Percentiles rank a stretch among this genome's conserved stretches.
phyloP scores from a whole-genome alignment of 2,797 vertebrate species.

The Tapirus indicus region DNA sequence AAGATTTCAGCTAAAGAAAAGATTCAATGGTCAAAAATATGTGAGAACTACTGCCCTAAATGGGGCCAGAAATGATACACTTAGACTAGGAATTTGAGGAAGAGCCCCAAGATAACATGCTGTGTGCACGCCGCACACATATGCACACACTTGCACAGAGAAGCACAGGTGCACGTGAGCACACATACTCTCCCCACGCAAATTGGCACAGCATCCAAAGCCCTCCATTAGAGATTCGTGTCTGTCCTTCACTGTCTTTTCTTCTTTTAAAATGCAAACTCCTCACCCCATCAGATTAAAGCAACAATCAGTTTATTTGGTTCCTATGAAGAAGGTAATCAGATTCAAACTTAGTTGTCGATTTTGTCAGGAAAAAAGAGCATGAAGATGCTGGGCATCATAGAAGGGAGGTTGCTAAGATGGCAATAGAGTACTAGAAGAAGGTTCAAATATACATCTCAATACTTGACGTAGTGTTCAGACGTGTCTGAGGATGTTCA shows the following conservation, averaged over 20 bases:
- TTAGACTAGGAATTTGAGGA: not conserved
- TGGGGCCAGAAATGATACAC: not conserved
- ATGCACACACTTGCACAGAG: not conserved
- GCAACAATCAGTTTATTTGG: not conserved
- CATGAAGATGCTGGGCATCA: not conserved
- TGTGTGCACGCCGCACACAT: too few species aligned
- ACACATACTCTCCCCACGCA: too few species aligned
- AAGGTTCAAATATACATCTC: not conserved
- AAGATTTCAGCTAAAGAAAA: not conserved
- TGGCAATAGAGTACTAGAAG: accelerated
- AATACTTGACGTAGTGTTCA: accelerated
- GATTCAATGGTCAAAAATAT: not conserved
- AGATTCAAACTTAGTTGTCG: not conserved
- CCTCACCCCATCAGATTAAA: not conserved
- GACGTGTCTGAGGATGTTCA: not conserved
- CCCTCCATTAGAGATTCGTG: accelerated
- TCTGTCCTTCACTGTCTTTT: too few species aligned
- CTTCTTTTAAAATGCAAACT: not conserved
- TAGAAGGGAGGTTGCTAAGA: not conserved
- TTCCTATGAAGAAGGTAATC: not conserved
- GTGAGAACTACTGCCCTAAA: accelerated
- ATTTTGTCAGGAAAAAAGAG: not conserved
- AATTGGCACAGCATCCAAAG: not conserved
- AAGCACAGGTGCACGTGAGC: accelerated
- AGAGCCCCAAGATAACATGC: not conserved